Conservation (phyloP, 2,797 vertebrate genomes). For the Notolepis coatsorum region DNA sequence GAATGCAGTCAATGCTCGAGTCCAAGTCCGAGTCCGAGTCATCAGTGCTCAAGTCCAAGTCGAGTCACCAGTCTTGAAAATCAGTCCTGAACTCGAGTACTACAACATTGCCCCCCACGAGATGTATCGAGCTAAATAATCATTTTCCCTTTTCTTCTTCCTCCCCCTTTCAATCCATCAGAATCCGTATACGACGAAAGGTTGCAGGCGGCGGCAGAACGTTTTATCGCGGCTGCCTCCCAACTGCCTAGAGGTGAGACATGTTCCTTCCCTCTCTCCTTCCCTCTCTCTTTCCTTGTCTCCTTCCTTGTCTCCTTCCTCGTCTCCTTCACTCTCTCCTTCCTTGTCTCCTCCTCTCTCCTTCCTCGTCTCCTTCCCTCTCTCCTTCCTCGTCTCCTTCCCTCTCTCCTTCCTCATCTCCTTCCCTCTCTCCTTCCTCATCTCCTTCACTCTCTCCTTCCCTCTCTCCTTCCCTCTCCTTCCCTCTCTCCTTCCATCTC, state of each 20-base stretch:
- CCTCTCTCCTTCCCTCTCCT: background rate
- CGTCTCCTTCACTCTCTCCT: constrained; percentile 51
- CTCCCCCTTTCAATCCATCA: constrained; percentile 54
- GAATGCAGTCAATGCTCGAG: too few relatives aligned
- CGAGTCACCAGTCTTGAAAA: too few relatives aligned
- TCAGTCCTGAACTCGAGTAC: too few relatives aligned
- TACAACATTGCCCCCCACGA: constrained; percentile 16
- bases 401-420: constrained; percentile 58
- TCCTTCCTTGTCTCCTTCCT: constrained; percentile 54
- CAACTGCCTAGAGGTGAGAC: constrained; percentile 83
- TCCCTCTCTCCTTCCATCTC: background rate
- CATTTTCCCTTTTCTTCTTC: constrained; percentile 34
- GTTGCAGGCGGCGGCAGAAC: constrained; percentile 76
- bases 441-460: too few relatives aligned
- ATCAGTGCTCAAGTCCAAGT: too few relatives aligned
- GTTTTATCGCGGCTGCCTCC: constrained; percentile 77
- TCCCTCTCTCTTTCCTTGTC: constrained; percentile 60
- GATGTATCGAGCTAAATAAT: constrained; percentile 57
- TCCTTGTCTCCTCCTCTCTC: too few relatives aligned
- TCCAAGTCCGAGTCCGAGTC: too few relatives aligned
- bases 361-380: constrained; percentile 44
- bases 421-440: constrained; percentile 55
- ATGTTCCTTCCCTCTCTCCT: constrained; percentile 45
- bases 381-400: constrained; percentile 59
- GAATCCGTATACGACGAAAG: constrained; percentile 72